Base-by-base conservation (phyloP, 1,140 invertebrate species). In the Trachymyrmex cornetzi region DNA sequence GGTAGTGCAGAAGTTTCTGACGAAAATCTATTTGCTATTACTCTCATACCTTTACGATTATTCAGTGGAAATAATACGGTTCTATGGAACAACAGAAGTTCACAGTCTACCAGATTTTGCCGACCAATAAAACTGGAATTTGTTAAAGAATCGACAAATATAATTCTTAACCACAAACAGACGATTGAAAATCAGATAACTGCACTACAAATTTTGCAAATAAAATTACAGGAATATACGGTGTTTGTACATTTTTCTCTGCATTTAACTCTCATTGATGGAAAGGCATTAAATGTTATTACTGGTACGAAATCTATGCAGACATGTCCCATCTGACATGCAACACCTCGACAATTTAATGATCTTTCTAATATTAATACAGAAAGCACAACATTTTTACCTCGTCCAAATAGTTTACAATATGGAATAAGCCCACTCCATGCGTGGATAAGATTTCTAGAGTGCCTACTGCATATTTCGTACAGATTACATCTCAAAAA, bases 51-150 rank as follows among this genome's bases (percentile, higher is more conserved):
- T 5, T 82, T 19, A 53, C n/a, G 79, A 16, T 59, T 69, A 16
- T 5, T 30, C 24, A 82, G 12, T 34, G 0, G 11, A 19, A 59
- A 57, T 16, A 69, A 69, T 16, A 11, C 19, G 55, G 1, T 86
- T 59, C 48, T 86, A n/a, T 77, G 63, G 72, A 77, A 71, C 14
- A 86, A 86, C 50, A 19, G 34, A 57, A 34, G 38, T 30, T 57
- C 74, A 22, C 34, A 79, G 7, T 86, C 64, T 7, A 4, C 38
- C 4, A 48, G 66, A 86, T 79, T 79, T 86, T 86, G 64, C 44
- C 12, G 63, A 5, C 55, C 74, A 12, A 14, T 57, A 38, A n/a
- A 57, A 4, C 3, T 75, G 5, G 2, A 57, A 22, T 22, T 59
- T 22, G 16, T 59, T 61, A 77, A 86, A 3, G 55, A 86, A 67